Evolutionary conservation across 2,888 invertebrate genomes (phyloP), one percentile per base, ranked within the genome.

Genomic region (Heliconius erato): DNA sequence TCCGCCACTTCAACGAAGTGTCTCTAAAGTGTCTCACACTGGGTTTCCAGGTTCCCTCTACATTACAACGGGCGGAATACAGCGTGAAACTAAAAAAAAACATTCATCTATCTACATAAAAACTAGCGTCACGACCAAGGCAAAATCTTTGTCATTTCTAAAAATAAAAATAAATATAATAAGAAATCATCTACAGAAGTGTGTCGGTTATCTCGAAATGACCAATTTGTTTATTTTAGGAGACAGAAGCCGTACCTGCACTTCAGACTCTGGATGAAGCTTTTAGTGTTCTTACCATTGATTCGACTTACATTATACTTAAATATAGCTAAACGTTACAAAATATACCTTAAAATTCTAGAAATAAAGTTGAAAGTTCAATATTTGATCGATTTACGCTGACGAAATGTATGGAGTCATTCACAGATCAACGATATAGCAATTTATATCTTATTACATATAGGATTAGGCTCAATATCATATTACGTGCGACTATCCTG

Each of bases 221-320:
- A 94, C 92, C 93, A 94, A 93, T 92, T 92, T 91, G 94, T 95
- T 94, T 95, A 95, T 95, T 95, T 95, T 94, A 88, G 93, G 95
- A 94, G 95, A 94, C 95, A 92, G 94, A 91, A 94, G 94, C 94
- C 93, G 93, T 93, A 95, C 94, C 95, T 95, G 95, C 95, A 95
- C 95, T 95, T 90, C 93, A 94, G 91, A 92, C 89, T 89, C 87
- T 89, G 89, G 89, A 90, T 90, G 91, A 89, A 92, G 95, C 95
- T 95, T 95, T 95, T 94, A 95, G 91, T 91, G 90, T 88, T 91
- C 91, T 92, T 91, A 91, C 92, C 91, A 91, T 92, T 92, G 92
- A 92, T 92, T 90, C 72, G 72, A 72, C 90, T 91, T 91, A 87
- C 74, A 80, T 89, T 87, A 91, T 92, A 94, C 95, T 95, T 94